Evolutionary conservation across 2,797 vertebrate genomes (phyloP).

Genomic region (Acomys russatus): DNA sequence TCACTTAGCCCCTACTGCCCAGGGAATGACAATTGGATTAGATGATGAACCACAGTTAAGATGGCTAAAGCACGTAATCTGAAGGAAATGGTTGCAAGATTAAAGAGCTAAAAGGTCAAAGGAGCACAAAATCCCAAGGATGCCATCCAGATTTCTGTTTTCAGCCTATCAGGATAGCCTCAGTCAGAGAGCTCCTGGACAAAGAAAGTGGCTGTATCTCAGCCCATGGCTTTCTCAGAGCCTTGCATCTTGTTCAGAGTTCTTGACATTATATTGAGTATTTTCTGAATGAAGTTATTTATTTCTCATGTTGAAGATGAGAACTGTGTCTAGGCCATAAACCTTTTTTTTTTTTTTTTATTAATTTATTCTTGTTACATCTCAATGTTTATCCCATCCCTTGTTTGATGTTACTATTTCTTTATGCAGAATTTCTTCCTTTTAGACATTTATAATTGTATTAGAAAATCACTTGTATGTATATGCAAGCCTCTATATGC

Average conservation of each 20-base stretch:
- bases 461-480: neutral
- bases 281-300: neutral
- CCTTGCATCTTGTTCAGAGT: neutral
- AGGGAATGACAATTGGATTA: neutral
- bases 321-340: neutral
- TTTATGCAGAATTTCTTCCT: neutral
- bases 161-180: neutral
- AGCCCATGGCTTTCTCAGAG: neutral
- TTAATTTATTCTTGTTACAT: too few species aligned
- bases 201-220: neutral
- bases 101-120: neutral
- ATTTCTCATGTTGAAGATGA: slow-evolving; percentile 4
- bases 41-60: neutral
- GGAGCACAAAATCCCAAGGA: neutral
- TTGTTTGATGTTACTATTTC: neutral
- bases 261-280: neutral
- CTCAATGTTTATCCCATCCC: too few species aligned
- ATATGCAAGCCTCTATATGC: neutral
- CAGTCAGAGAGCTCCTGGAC: neutral
- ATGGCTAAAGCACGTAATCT: neutral
- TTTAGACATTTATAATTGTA: neutral
- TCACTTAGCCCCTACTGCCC: neutral
- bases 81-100: neutral
- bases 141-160: neutral
- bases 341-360: too few species aligned